These are phyloP conservation scores for Sarcoramphus papa DNA, from an alignment of 2,797 vertebrate genomes.

Conservation along the genomic window DNA sequence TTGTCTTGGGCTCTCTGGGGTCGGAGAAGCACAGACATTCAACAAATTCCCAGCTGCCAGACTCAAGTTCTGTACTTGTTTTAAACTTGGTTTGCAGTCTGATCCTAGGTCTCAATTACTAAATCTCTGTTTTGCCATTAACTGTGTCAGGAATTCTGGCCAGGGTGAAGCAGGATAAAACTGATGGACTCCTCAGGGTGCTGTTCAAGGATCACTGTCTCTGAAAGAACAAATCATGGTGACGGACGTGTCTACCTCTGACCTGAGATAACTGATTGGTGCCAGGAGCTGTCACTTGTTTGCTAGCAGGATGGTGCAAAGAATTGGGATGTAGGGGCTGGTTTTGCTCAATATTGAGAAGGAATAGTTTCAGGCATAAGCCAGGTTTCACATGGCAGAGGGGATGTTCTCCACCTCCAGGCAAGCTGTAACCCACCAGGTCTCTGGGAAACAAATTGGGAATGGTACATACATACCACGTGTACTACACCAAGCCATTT, in stretches of 20 bases:
- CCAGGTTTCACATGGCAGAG: not conserved
- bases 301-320: not conserved
- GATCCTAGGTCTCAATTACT: not conserved
- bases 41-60: not conserved
- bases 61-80: not conserved
- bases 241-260: accelerated
- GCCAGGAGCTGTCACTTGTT: not conserved
- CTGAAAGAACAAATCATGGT: not conserved
- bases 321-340: not conserved
- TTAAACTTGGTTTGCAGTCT: not conserved
- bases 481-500: not conserved
- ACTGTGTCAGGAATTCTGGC: not conserved
- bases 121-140: not conserved
- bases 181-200: not conserved
- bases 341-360: not conserved
- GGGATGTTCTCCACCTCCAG: not conserved
- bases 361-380: not conserved
- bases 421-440: not conserved
- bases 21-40: not conserved
- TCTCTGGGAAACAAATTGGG: not conserved
- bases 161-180: not conserved
- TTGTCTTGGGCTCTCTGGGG: not conserved
- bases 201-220: not conserved
- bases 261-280: not conserved
- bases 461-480: accelerated